Conservation (phyloP, 2,888 invertebrate genomes). For the Cybosia mesomella region DNA sequence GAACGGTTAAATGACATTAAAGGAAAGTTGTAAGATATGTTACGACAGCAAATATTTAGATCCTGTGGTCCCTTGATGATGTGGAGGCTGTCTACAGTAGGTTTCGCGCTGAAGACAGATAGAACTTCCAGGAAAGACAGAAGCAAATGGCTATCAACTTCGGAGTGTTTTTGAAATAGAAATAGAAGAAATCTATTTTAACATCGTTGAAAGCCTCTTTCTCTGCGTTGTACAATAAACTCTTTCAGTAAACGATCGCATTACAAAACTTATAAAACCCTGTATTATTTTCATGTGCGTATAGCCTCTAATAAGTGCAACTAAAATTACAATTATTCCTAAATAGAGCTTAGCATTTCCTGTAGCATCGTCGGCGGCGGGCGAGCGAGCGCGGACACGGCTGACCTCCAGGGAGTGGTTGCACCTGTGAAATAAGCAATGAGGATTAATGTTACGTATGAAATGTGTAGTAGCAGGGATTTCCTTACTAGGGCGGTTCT, state of each 20-base stretch:
- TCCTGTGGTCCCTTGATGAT: too few relatives aligned
- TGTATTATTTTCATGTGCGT: conserved; percentile 4
- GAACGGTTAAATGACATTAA: too few relatives aligned
- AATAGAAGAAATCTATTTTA: not conserved
- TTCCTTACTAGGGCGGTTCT: too few relatives aligned
- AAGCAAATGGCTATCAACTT: too few relatives aligned
- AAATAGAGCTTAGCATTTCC: conserved; percentile 62
- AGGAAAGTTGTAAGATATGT: too few relatives aligned
- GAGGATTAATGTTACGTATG: not conserved
- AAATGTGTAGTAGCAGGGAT: not conserved
- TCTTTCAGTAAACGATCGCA: not conserved
- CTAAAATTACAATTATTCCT: conserved; percentile 1
- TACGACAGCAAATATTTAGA: too few relatives aligned
- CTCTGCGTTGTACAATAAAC: not conserved
- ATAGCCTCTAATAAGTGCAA: conserved; percentile 15
- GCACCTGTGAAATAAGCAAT: conserved; percentile 66
- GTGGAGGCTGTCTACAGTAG: too few relatives aligned
- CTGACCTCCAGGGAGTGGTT: conserved; percentile 88
- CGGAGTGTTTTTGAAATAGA: not conserved
- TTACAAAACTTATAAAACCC: not conserved
- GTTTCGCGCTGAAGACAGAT: too few relatives aligned
- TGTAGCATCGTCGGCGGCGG: conserved; percentile 87
- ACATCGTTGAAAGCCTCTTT: not conserved
- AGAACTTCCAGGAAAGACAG: too few relatives aligned
- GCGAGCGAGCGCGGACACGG: conserved; percentile 88